Evolutionary conservation across 2,113 vertebrate genomes (phyloP), one percentile per base, ranked within the genome.

Genomic region (Phoenicopterus ruber): DNA sequence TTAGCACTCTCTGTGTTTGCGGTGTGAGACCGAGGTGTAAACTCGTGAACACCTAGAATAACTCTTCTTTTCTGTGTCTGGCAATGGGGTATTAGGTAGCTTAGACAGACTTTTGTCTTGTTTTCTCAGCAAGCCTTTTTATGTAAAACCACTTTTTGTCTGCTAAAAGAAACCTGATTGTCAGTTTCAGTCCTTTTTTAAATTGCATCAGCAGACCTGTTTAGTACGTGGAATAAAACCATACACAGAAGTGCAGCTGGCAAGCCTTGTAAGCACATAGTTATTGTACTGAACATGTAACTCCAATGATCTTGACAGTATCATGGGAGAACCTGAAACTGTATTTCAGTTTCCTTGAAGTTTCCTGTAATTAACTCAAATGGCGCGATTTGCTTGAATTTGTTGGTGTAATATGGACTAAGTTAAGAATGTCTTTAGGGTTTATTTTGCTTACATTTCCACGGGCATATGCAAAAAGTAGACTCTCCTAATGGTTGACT

Each of bases 281-380:
- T 92, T 93, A 47, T 8, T 81, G 50, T 92, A 82, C 20, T 70
- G 77, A 87, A 55, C 63, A 17, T 34, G 19, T 77, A 80, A 87
- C 74, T 96, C 90, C 32, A 52, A 47, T 67, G 46, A n/a, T 70
- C 83, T 91, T 94, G 91, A 82, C 71, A 63, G 47, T 85, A 34
- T 91, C 65, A 4, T 62, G 83, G 62, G 81, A 87, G 70, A 95
- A 90, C 47, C 70, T 74, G 86, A 57, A 94, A 89, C 58, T 81
- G 13, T 67, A 62, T 92, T 94, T 95, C 82, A 79, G 57, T 87
- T 95, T 70, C 57, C 72, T 88, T 81, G 52, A 88, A 92, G 77
- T 86, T 95, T 95, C 84, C 71, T 96, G 82, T 91, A 82, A 91
- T 93, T 96, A 76, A 84, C 65, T 84, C 81, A 84, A 95, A 82